phyloP scores from a whole-genome alignment of 2,113 vertebrate species.

The Sceloporus tristichus region DNA sequence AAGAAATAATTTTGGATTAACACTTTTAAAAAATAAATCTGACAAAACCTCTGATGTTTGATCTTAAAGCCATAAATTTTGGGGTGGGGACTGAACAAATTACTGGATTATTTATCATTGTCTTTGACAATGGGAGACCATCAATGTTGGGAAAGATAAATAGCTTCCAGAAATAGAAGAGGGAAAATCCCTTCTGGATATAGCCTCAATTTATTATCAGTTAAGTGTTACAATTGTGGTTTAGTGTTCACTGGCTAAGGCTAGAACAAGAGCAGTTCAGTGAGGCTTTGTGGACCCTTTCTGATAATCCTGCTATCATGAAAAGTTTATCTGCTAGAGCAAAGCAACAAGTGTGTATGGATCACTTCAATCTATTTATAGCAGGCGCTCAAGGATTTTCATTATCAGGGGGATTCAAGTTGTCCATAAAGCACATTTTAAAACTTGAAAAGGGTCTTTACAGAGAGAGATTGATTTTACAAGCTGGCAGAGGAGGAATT shows the following conservation, averaged over 20 bases:
- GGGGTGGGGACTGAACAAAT: not conserved
- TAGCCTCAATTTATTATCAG: conserved; percentile 32
- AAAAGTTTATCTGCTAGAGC: conserved; percentile 41
- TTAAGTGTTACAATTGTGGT: not conserved
- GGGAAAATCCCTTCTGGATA: not conserved
- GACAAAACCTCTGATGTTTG: not conserved
- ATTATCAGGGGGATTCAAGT: conserved; percentile 50
- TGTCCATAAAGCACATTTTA: conserved; percentile 52
- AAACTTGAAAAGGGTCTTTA: conserved; percentile 14
- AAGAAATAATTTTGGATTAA: not conserved
- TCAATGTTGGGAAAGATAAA: not conserved
- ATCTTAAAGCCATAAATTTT: conserved; percentile 33
- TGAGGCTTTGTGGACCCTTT: conserved; percentile 40
- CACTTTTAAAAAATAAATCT: not conserved
- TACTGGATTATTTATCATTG: not conserved
- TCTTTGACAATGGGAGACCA: conserved; percentile 3
- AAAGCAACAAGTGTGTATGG: conserved; percentile 46
- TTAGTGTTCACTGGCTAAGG: not conserved
- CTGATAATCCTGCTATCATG: conserved; percentile 44
- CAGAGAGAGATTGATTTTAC: conserved; percentile 52
- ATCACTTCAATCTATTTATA: conserved; percentile 60
- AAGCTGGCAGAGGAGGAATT: not conserved
- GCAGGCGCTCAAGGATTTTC: conserved; percentile 39
- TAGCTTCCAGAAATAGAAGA: conserved; percentile 19
- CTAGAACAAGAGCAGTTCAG: conserved; percentile 44